A percentile compares a stretch with the other conserved stretches of the same genome.
Conservation (phyloP, 1,140 invertebrate species). For the Tetragonula clypearis region DNA sequence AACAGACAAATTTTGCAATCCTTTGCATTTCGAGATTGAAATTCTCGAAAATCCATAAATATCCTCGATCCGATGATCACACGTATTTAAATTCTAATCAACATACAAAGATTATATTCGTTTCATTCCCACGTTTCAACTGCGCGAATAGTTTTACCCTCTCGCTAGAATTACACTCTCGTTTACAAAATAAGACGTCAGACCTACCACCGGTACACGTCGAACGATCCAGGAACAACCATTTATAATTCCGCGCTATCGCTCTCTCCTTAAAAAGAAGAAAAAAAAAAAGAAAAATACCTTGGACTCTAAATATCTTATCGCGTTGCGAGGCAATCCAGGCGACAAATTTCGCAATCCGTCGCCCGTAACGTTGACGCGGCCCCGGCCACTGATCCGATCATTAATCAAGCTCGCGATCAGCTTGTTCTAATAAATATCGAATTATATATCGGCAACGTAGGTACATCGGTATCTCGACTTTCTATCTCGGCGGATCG, state of each 20-base stretch:
- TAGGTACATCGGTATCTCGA: constrained; percentile 23
- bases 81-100: too few species aligned
- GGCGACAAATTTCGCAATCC: constrained; percentile 45
- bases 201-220: not conserved
- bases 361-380: constrained; percentile 21
- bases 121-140: too few species aligned
- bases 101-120: too few species aligned
- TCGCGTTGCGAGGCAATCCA: not conserved
- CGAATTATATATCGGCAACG: constrained; percentile 53
- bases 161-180: not conserved
- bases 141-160: too few species aligned
- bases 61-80: too few species aligned
- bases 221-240: not conserved
- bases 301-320: not conserved
- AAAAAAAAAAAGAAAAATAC: not conserved
- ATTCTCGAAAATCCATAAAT: too few species aligned
- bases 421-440: constrained; percentile 51
- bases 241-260: not conserved
- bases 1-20: too few species aligned
- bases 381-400: not conserved
- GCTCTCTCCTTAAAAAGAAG: not conserved
- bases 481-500: constrained; percentile 46
- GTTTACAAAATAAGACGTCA: not conserved
- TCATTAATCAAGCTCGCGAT: constrained; percentile 42
- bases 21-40: too few species aligned